These are phyloP conservation scores for Glaucidium brasilianum DNA, from an alignment of 2,113 vertebrate genomes.

Conservation along the genomic window DNA sequence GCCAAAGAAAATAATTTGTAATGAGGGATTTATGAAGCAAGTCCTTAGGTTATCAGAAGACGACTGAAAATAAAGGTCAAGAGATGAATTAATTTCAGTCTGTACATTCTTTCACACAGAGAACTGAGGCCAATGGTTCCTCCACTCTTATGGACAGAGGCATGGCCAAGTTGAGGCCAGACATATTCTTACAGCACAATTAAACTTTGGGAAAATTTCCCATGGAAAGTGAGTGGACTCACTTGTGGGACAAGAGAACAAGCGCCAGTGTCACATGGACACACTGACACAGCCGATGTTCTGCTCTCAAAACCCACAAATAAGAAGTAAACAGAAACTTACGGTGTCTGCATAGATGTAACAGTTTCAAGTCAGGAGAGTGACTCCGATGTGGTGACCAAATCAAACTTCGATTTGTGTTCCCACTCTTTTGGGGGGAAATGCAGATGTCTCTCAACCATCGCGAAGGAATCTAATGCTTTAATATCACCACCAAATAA, in stretches of 20 bases:
- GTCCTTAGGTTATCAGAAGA: constrained; percentile 48
- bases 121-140: not conserved
- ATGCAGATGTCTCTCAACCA: not conserved
- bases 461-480: not conserved
- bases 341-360: not conserved
- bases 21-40: constrained; percentile 30
- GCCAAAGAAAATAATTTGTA: constrained; percentile 42
- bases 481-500: not conserved
- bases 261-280: not conserved
- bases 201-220: constrained; percentile 13
- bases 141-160: not conserved
- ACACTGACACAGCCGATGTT: rapidly evolving
- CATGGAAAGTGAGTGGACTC: not conserved
- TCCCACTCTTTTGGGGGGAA: not conserved
- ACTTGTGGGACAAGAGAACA: not conserved
- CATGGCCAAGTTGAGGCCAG: not conserved
- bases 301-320: not conserved
- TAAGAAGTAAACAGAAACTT: not conserved
- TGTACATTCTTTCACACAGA: not conserved
- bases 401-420: not conserved
- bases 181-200: not conserved
- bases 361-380: not conserved
- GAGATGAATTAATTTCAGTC: not conserved
- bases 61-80: not conserved
- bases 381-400: not conserved